Base-by-base conservation (phyloP, 1,140 invertebrate genomes). In the Drosophila sechellia region DNA sequence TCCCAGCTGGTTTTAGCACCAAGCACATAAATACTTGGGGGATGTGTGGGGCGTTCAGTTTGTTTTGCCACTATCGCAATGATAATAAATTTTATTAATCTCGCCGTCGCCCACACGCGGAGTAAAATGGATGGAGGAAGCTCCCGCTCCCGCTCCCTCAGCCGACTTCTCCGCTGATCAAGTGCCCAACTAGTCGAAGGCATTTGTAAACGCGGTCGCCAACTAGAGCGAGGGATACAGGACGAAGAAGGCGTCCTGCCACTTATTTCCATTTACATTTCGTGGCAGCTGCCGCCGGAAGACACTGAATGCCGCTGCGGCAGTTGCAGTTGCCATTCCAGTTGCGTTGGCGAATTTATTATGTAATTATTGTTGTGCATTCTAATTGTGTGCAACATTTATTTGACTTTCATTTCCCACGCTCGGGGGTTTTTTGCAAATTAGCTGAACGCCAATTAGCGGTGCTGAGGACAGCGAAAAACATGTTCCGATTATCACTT, bases 81-180 rank as follows among this genome's bases (percentile, higher is more conserved):
- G 85, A 89, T 89, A 89, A 89, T 89, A 89, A 89, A 89, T 89
- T 89, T 77, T 89, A 89, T 84, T 89, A 89, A 89, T 89, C 84
- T 80, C 31, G 64, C 84, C 79, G 79, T 77, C 84, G 75, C 71
- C 74, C 25, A 57, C 42, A 54, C 49, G 15, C 54, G 27, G 43
- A 49, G 35, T 34, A 3, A 17, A 70, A 70, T 70, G 64, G 49
- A 70, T 70, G 49, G 17, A 22, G 63, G 50, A 42, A 34, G 50
- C 40, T 22, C 50, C 12, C 2, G 12, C 12, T 13, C 35, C 35
- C 11, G 12, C 35, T 13, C 4, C 10, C 35, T 12, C 35, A 3
- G 10, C 35, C 35, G 12, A 37, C 35, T 54, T 65, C 27, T 31
- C 66, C 43, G 70, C 74, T 78, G 73, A 77, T 77, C 75, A 77